Percentiles rank a stretch among this genome's conserved stretches.
These are phyloP conservation scores for Thinocorus orbignyianus DNA, from an alignment of 2,113 vertebrate genomes.

Conservation along the genomic window DNA sequence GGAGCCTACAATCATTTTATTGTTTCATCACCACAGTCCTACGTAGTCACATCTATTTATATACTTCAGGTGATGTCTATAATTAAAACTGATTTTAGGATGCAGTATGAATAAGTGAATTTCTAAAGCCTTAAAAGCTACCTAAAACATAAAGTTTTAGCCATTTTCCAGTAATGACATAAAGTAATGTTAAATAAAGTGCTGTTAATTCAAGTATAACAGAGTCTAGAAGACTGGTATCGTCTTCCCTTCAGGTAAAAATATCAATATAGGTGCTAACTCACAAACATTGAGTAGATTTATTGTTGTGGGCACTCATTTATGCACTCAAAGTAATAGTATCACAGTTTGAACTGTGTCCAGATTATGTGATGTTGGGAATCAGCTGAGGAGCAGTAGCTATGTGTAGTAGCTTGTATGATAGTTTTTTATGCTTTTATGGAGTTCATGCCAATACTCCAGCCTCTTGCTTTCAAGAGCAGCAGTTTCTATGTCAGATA, in stretches of 20 bases:
- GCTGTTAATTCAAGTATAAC: not conserved
- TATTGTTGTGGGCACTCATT: not conserved
- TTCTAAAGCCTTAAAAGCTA: not conserved
- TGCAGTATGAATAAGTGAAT: not conserved
- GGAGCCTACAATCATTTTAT: not conserved
- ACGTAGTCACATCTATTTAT: not conserved
- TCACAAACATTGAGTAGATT: not conserved
- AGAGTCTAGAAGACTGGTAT: not conserved
- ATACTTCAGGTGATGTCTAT: not conserved
- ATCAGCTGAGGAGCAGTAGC: not conserved
- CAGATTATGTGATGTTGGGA: not conserved
- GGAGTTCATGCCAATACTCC: not conserved
- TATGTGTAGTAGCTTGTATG: not conserved
- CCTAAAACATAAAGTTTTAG: not conserved
- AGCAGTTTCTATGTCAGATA: not conserved
- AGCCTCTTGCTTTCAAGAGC: not conserved
- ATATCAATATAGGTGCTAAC: not conserved
- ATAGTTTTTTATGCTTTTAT: not conserved
- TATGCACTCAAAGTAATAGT: not conserved
- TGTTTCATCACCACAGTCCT: rapidly evolving
- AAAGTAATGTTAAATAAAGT: not conserved
- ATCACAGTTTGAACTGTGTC: not conserved
- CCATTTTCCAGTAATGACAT: not conserved
- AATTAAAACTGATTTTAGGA: not conserved
- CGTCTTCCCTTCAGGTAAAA: not conserved